Evolutionary conservation across 2,888 invertebrate species (phyloP).

Genomic region (Rhyacophila evoluta): DNA sequence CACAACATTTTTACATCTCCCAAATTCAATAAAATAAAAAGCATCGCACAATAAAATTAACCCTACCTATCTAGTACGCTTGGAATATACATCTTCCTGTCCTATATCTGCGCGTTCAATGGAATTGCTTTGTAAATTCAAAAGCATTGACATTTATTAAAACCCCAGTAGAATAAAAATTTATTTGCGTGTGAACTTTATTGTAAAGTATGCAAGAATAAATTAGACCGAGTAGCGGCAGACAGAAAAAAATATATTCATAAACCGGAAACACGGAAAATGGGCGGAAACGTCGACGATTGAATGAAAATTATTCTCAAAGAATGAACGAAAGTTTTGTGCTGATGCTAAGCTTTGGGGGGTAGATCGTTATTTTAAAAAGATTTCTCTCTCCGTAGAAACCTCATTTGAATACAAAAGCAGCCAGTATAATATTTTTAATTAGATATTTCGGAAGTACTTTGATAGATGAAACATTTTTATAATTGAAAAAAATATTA

Average conservation of each 20-base stretch:
- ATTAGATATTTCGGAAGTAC: too few relatives aligned
- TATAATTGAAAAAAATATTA: too few relatives aligned
- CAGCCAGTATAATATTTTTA: too few relatives aligned
- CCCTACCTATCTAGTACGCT: too few relatives aligned
- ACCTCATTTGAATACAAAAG: background rate
- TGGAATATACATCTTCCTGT: too few relatives aligned
- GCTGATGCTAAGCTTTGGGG: background rate
- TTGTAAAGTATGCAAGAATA: conserved; percentile 39
- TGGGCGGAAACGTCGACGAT: conserved; percentile 46
- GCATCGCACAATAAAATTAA: too few relatives aligned
- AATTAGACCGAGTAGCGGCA: conserved; percentile 45
- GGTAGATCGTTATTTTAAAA: background rate
- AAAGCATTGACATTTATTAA: background rate
- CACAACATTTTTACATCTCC: too few relatives aligned
- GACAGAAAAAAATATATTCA: conserved; percentile 32
- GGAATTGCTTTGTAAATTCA: too few relatives aligned
- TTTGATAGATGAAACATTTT: too few relatives aligned
- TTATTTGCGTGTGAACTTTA: background rate
- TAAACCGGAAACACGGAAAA: conserved; percentile 46
- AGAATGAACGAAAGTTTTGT: background rate
- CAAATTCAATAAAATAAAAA: too few relatives aligned
- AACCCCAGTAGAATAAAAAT: background rate
- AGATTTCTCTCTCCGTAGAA: background rate
- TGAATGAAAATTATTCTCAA: conserved; percentile 47
- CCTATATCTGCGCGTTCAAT: too few relatives aligned